Conservation (phyloP, 2,888 invertebrate species). For the Nephrotoma flavescens region DNA sequence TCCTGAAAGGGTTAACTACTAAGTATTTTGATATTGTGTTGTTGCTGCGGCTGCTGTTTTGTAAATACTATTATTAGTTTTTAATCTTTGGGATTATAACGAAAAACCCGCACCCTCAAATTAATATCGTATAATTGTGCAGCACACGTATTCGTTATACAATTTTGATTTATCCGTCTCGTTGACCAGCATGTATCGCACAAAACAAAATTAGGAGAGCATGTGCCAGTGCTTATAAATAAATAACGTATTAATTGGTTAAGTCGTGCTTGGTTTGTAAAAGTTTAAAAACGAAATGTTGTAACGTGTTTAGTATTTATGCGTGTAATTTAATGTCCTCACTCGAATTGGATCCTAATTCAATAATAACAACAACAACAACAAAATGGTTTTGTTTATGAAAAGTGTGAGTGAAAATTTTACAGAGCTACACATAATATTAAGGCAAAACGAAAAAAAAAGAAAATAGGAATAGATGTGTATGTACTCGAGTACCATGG, state of each 20-base stretch:
- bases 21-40: not conserved
- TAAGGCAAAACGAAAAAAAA: not conserved
- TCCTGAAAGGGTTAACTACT: not conserved
- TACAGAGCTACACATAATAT: not conserved
- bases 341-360: not conserved
- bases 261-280: not conserved
- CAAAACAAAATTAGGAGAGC: not conserved
- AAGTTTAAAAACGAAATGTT: not conserved
- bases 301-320: not conserved
- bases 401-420: not conserved
- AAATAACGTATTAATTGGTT: not conserved
- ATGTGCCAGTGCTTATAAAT: not conserved
- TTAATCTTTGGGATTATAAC: not conserved
- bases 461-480: not conserved
- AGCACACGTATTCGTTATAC: not conserved
- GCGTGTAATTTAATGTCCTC: not conserved
- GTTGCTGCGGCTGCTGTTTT: not conserved
- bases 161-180: not conserved
- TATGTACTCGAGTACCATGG: not conserved
- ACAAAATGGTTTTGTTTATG: not conserved
- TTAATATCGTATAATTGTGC: not conserved
- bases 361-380: not conserved
- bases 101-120: not conserved
- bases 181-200: not conserved
- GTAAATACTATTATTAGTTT: not conserved